These are phyloP conservation scores for Eulemur albifrons DNA, from an alignment of 2,797 vertebrate genomes.

Conservation along the genomic window DNA sequence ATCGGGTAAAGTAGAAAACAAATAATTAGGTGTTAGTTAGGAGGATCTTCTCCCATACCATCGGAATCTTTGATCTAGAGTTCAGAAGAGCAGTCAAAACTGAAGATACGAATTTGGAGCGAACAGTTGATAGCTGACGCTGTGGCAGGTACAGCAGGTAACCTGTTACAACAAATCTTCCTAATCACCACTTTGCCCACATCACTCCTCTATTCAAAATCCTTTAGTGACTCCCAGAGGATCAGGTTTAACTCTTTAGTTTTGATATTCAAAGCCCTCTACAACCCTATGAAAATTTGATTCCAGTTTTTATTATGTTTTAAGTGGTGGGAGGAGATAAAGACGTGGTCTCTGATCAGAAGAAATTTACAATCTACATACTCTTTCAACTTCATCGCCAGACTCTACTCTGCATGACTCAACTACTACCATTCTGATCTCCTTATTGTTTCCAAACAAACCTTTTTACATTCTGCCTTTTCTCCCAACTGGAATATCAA, in stretches of 20 bases:
- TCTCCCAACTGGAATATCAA: background rate
- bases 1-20: background rate
- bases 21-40: background rate
- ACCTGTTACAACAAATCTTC: background rate
- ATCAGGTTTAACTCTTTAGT: background rate
- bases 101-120: background rate
- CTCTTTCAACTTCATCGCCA: constrained; percentile 18
- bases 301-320: background rate
- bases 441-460: background rate
- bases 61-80: background rate
- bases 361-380: background rate
- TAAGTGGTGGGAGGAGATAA: background rate
- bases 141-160: background rate
- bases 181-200: background rate
- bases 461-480: background rate
- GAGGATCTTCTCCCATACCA: background rate
- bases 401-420: background rate
- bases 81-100: constrained; percentile 1
- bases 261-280: background rate
- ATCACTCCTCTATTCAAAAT: background rate
- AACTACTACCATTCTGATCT: background rate
- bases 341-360: background rate
- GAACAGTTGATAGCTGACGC: background rate
- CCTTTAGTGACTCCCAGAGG: background rate
- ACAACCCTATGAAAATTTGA: background rate